Base-by-base conservation (phyloP, 2,797 vertebrate genomes). In the Falco novaeseelandiae region DNA sequence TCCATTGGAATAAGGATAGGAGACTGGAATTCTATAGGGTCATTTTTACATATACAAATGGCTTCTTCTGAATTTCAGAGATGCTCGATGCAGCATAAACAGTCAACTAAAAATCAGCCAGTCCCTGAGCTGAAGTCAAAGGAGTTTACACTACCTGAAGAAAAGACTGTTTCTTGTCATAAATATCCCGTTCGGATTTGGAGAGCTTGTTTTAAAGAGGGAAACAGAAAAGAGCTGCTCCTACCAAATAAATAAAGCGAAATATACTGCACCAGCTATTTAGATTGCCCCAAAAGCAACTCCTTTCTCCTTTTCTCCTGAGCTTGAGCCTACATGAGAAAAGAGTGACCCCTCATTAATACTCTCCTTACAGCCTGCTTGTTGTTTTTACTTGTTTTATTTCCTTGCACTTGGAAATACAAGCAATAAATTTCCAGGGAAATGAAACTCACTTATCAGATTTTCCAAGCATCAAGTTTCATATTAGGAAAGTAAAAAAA, bases 381-480 rank as follows among this genome's bases (percentile, higher is more conserved):
- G 97, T 98, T 98, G 97, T 98, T 98, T 98, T 98, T 97, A 94
- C 97, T 96, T 94, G 89, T 81, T 97, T 97, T 97, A 89, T 97
- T 98, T 98, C 97, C 97, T 97, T 96, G 97, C 96, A 95, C 96
- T 96, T 98, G 97, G 95, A 98, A 98, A 97, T 89, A 97, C 96
- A 98, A 97, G 97, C 97, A 98, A 98, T 98, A 98, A 97, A 98
- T 98, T 98, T 98, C 98, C 98, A 98, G 98, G 97, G 97, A 98
- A 98, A 98, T 98, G 98, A 98, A 98, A 98, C 97, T 93, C 97
- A 94, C 98, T 98, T 98, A 98, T 98, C 98, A 98, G 98, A 98
- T 98, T 98, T 97, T 97, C 97, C 93, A 97, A 97, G 98, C 97
- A 97, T 98, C 97, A 97, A 96, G 95, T 98, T 98, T 98, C 98